Base-by-base conservation (phyloP, 2,113 vertebrate genomes). In the Cottus gobio region DNA sequence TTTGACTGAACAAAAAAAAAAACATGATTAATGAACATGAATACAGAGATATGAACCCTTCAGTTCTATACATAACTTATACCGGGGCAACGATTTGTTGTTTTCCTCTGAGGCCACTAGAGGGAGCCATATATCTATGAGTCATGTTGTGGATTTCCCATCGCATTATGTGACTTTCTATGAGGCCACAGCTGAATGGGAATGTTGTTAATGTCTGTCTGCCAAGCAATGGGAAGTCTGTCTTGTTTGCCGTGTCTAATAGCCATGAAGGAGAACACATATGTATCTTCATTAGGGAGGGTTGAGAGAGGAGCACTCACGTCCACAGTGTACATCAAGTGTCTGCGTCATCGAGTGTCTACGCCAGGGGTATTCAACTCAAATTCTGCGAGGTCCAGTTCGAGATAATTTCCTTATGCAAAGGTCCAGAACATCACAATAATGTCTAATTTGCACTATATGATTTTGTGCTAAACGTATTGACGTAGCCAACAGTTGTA, bases 81-180 rank as follows among this genome's bases (percentile, higher is more conserved):
- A 34, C 4, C 57, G 4, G 15, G 36, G 1, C 28, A 26, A 4
- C 7, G 0, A n/a, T 16, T 3, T 22, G 4, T 22, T n/a, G 8
- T 61, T 64, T 46, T 1, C 3, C 44, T 28, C 4, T 34, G 22
- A 20, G 7, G 3, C 86, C 92, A 90, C 92, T 85, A 90, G 93
- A 87, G 68, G 84, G 92, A 77, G 18, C 66, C 57, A 64, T 12
- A 80, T 30, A 50, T 16, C 48, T 42, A 52, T 16, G 3, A 12
- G 3, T 42, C 24, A 22, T 4, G 36, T 8, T 13, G 15, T 13
- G 18, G 20, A 22, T 28, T 20, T 22, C 6, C 44, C 3, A 7
- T 10, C 22, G n/a, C 48, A 52, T 7, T 52, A n/a, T 26, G 15
- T 16, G 26, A 58, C 56, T 7, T 11, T 39, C 4, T 71, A 16